Evolutionary conservation across 1,140 invertebrate genomes (phyloP).

Genomic region (Druon quercuslanigerum): DNA sequence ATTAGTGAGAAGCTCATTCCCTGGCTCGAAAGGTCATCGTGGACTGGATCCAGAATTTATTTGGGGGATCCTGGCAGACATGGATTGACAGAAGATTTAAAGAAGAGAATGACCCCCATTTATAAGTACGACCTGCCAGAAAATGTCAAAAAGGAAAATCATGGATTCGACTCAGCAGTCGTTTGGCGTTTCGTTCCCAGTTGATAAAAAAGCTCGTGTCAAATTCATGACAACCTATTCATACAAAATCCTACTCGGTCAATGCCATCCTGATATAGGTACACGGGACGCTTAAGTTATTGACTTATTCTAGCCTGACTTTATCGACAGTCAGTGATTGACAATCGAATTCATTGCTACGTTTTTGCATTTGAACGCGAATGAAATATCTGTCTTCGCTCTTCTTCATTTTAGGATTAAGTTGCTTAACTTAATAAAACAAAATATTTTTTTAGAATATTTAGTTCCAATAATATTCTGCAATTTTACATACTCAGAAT

Average conservation of each 20-base stretch:
- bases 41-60: constrained; percentile 64
- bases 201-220: not conserved
- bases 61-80: constrained; percentile 70
- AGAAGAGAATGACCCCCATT: constrained; percentile 44
- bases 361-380: constrained; percentile 6
- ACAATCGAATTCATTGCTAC: constrained; percentile 1
- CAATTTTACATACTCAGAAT: no score
- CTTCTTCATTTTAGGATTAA: not conserved
- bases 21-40: constrained; percentile 68
- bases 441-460: no score
- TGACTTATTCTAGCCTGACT: constrained; percentile 25
- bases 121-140: constrained; percentile 59
- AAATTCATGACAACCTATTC: constrained; percentile 20
- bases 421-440: no score
- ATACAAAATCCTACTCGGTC: constrained; percentile 17
- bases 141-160: constrained; percentile 61
- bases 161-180: constrained; percentile 57
- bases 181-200: constrained; percentile 53
- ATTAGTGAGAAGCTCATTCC: constrained; percentile 70
- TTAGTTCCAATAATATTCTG: no score
- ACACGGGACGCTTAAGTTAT: constrained; percentile 26
- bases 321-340: constrained; percentile 26
- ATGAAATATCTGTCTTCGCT: not conserved
- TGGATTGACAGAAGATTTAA: constrained; percentile 54
- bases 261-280: constrained; percentile 22